Evolutionary conservation across 2,888 invertebrate genomes (phyloP), one percentile per base, ranked within the genome.

Genomic region (Ornithoptera priamus): DNA sequence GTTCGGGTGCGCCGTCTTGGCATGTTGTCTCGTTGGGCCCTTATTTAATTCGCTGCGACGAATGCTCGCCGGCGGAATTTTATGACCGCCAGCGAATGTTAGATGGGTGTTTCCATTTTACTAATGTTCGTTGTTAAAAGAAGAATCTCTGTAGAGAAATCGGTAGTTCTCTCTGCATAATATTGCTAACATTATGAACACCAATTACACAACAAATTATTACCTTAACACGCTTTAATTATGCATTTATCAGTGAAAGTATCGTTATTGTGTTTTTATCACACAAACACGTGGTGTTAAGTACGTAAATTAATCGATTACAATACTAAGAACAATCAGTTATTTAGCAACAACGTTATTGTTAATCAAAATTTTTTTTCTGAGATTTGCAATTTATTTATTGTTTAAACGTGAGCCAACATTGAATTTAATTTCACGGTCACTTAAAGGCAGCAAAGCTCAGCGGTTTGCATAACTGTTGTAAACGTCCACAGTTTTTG

Each of bases 341-440:
- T 67, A 46, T 65, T 65, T 65, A 42, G n/a, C 46, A 60, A 60
- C 50, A 50, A 50, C 24, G 42, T 65, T 60, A 74, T 71, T 71
- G 62, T 36, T 61, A 39, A 64, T 15, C 57, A 50, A 69, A 70
- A 59, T 60, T 63, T 66, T 66, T 50, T 68, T 50, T 24, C n/a
- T 10, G 36, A 18, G 18, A 46, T 60, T 50, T 24, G 24, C 61
- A 61, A 61, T 69, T 65, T 61, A 53, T 65, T 60, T 61, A 61
- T 61, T 65, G 62, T 69, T 46, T 65, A 20, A 62, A 65, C 57
- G 62, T 62, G 30, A 65, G 65, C 74, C 74, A 69, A 73, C 77
- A 73, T 74, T 77, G 77, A 82, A 84, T 85, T 85, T 85, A 85
- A 83, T 88, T 88, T 85, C 85, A 88, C 86, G 89, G 88, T 86